Evolutionary conservation across 2,888 invertebrate genomes (phyloP).

Genomic region (Rugalucina vietnamica): DNA sequence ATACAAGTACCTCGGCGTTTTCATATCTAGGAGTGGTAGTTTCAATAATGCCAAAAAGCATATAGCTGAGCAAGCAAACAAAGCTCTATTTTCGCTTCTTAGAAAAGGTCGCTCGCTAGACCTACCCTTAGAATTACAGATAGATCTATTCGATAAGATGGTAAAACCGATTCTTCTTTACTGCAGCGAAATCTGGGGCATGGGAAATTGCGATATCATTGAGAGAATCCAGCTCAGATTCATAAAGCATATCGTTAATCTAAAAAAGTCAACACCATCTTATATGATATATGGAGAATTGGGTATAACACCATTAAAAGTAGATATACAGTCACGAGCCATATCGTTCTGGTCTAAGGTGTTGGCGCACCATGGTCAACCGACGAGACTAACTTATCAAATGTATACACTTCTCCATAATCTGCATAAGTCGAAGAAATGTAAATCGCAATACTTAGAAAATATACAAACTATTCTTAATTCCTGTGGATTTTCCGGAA

Average conservation of each 20-base stretch:
- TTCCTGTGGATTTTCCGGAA: neutral
- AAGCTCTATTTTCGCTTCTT: slow-evolving; percentile 2
- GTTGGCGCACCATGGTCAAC: neutral
- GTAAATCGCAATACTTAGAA: neutral
- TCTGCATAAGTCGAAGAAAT: neutral
- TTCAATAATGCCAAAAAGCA: slow-evolving; percentile 21
- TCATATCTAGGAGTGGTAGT: slow-evolving; percentile 5
- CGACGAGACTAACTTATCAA: neutral
- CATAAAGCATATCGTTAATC: neutral
- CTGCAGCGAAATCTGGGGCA: neutral
- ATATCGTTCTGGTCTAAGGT: neutral
- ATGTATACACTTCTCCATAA: neutral
- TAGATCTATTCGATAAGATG: neutral
- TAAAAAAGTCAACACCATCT: neutral
- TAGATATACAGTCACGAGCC: neutral
- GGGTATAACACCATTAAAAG: neutral
- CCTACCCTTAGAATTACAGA: neutral
- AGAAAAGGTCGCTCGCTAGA: neutral
- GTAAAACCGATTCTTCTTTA: neutral
- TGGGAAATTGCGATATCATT: neutral
- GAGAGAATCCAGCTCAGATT: neutral
- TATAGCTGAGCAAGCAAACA: slow-evolving; percentile 12
- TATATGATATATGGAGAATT: neutral
- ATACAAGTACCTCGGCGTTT: slow-evolving; percentile 25
- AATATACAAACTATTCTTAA: neutral